Base-by-base conservation (phyloP, 2,113 vertebrate genomes). In the Eubucco bourcierii region DNA sequence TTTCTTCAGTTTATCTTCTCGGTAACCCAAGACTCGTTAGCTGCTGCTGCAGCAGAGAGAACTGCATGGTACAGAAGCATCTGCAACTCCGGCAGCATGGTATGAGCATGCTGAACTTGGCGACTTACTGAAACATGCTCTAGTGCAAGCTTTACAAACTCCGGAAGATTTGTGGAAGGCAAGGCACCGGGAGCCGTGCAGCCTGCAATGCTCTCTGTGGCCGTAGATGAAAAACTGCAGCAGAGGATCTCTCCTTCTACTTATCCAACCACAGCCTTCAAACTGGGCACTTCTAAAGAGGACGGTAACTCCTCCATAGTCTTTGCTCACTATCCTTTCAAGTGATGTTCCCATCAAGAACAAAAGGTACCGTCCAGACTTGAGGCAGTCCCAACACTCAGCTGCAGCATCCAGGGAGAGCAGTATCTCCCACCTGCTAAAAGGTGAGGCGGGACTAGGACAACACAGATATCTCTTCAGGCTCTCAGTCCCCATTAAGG, bases 41-140 rank as follows among this genome's bases (percentile, higher is more conserved):
- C 1, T 4, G 56, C 60, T 31, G 68, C 64, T 50, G n/a, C 3
- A 53, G 87, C 55, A 33, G 59, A 29, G 28, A 21, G 50, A 80
- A 29, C 1, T 1, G 61, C 70, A 9, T 21, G 3, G 33, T 9
- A 28, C 33, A 37, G 25, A 21, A 37, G 47, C 1, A 2, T 4
- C 58, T 16, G 28, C 9, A 34, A 3, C 46, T 44, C 27, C 6
- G 1, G 2, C 1, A 18, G 44, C 39, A 6, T 0, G 7, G 29
- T 2, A 25, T 1, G 0, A 86, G 47, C 2, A 0, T 2, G 6
- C 58, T 10, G 55, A 64, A 1, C 58, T 3, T 2, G 14, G 8
- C 33, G 15, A 50, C 7, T 41, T 37, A 64, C 24, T 1, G 20
- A n/a, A 39, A 33, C 7, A 10, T 0, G 3, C 37, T 12, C 44